phyloP scores from a whole-genome alignment of 1,140 invertebrate genomes.

The Cardiocondyla obscurior region DNA sequence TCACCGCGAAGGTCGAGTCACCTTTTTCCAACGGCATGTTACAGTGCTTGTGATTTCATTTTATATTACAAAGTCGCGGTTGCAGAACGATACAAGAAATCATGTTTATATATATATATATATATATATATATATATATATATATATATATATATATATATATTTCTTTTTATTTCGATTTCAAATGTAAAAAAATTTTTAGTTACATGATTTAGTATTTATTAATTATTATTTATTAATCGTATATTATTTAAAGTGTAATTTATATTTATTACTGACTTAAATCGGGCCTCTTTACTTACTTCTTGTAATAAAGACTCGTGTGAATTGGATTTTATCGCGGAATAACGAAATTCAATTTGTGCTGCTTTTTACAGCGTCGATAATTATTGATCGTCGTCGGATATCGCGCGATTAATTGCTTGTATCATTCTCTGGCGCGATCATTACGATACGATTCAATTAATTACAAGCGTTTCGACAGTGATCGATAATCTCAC shows the following conservation, averaged over 20 bases:
- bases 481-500: constrained; percentile 3
- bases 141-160: too few species aligned
- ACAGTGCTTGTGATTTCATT: not conserved
- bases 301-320: not conserved
- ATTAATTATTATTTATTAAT: too few species aligned
- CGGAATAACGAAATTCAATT: constrained; percentile 2
- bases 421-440: constrained; percentile 16
- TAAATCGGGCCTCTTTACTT: not conserved
- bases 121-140: too few species aligned
- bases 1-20: constrained; percentile 18
- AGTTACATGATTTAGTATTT: too few species aligned
- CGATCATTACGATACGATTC: constrained; percentile 31
- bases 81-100: too few species aligned
- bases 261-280: not conserved
- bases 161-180: not conserved
- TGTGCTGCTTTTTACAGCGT: not conserved
- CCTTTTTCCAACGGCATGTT: not conserved
- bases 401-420: constrained; percentile 32
- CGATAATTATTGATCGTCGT: constrained; percentile 36
- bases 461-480: constrained; percentile 41
- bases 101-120: too few species aligned
- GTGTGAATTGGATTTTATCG: constrained; percentile 27
- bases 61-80: not conserved
- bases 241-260: not conserved
- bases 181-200: not conserved